Conservation (phyloP, 2,113 vertebrate genomes). For the Muscicapa adusta region DNA sequence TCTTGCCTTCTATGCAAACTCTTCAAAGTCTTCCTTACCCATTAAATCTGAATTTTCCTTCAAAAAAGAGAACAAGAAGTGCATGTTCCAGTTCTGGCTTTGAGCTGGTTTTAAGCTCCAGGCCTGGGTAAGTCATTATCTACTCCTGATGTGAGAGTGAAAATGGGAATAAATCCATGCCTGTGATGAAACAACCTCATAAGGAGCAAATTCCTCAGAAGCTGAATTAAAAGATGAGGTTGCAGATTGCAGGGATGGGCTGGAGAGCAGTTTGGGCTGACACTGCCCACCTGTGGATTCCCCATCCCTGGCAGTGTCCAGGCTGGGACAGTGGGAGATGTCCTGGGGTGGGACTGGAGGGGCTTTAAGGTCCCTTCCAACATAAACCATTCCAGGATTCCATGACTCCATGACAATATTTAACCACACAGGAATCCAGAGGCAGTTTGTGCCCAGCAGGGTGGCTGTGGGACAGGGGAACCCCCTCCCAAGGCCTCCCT, state of each 20-base stretch:
- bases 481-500: fast-evolving
- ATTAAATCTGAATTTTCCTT: neutral
- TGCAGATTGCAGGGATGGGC: neutral
- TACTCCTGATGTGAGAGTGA: neutral
- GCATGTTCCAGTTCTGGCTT: neutral
- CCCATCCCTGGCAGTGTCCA: neutral
- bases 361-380: neutral
- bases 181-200: neutral
- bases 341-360: neutral
- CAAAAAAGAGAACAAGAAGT: neutral
- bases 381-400: neutral
- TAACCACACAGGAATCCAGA: neutral
- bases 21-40: neutral
- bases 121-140: neutral
- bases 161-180: neutral
- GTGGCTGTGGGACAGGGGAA: too few relatives aligned
- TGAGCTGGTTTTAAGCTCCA: neutral
- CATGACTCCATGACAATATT: neutral
- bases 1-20: neutral
- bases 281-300: neutral
- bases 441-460: neutral
- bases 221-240: neutral
- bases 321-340: neutral
- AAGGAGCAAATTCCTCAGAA: neutral
- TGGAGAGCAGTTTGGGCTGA: neutral